Base-by-base conservation (phyloP, 2,797 vertebrate species). In the Craterocephalus amniculus region DNA sequence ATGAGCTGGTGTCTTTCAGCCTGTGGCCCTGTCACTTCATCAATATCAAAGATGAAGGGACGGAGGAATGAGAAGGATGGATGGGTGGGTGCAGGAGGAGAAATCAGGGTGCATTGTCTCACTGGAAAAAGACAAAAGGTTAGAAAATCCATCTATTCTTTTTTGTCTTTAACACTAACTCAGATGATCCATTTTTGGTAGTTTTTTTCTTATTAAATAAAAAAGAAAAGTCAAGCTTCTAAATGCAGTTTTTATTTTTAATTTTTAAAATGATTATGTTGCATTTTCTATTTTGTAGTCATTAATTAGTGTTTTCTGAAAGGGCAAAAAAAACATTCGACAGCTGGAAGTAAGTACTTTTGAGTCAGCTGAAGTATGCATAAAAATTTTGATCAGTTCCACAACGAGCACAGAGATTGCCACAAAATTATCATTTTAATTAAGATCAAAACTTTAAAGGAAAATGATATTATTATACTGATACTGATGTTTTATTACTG, bases 11-110 rank as follows among this genome's bases (percentile, higher is more conserved):
- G 76, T 87, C 80, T 85, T 79, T 86, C 91, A 93, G 91, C 86
- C 93, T 94, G 93, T 79, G 92, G 90, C 91, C 93, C 87, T 66
- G 64, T 78, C 89, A 90, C 86, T 89, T 90, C 85, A 88, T 94
- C 92, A 89, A 92, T 91, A 93, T 73, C 45, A 60, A 74, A 66
- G 81, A 85, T 70, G 70, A 48, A 83, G 78, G 76, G 79, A 85
- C 7, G 45, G 74, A 78, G 82, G 87, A 84, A 86, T 84, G 85
- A 79, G 51, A 79, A 70, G 76, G 74, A 79, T 63, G 78, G 76
- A 87, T 81, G 85, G 74, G 31, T 68, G 76, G 68, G 49, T 70
- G 76, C 66, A 58, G 67, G 70, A 68, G 65, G 58, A 36, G 38
- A 73, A 58, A 35, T 45, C 58, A 34, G 56, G 60, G 64, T 34